Conservation (phyloP, 2,888 invertebrate genomes). For the Calliphora vomitoria region DNA sequence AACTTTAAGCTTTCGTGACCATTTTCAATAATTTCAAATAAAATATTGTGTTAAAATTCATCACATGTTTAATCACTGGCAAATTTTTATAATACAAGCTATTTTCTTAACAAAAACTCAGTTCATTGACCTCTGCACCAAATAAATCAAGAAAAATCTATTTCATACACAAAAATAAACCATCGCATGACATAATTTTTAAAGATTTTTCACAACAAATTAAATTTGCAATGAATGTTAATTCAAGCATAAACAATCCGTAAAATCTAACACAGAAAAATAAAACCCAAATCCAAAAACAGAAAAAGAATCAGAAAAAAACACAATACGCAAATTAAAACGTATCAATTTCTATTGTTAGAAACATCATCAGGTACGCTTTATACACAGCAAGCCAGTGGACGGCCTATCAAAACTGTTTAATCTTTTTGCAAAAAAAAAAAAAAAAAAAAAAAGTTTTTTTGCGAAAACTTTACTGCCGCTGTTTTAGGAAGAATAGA, state of each 20-base stretch:
- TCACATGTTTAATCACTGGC: neutral
- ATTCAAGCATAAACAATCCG: conserved; percentile 48
- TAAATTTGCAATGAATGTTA: conserved; percentile 63
- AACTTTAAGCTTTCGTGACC: too few relatives aligned
- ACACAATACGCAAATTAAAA: conserved; percentile 46
- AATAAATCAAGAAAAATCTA: neutral
- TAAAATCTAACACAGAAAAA: conserved; percentile 8
- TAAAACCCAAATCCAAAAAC: neutral
- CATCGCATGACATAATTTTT: conserved; percentile 25
- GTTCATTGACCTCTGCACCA: conserved; percentile 32
- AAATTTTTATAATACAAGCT: neutral
- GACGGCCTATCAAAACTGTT: conserved; percentile 54
- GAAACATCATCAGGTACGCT: conserved; percentile 47
- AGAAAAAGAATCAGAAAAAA: neutral
- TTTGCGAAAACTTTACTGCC: conserved; percentile 15
- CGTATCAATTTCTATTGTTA: conserved; percentile 53
- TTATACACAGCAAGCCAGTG: neutral
- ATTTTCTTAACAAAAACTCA: neutral
- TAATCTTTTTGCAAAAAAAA: conserved; percentile 38
- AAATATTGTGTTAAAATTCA: neutral
- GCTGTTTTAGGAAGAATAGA: neutral
- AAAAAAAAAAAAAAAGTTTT: too few relatives aligned
- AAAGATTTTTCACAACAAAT: conserved; percentile 42
- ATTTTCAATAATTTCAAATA: too few relatives aligned
- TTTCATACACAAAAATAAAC: neutral